phyloP scores from a whole-genome alignment of 2,888 invertebrate genomes.

The Clepsis dumicolana region DNA sequence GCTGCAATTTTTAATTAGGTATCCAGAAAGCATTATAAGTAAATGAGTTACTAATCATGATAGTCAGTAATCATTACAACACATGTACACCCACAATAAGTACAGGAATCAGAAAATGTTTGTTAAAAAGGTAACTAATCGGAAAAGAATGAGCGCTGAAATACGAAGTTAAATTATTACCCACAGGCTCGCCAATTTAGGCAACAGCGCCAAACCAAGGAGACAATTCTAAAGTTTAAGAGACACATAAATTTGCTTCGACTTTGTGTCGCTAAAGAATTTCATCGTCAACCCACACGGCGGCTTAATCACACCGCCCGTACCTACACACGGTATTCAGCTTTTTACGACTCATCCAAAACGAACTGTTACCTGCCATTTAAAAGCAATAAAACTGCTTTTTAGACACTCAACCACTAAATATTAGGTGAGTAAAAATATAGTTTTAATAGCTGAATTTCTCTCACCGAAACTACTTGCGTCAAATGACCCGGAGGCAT shows the following conservation, averaged over 20 bases:
- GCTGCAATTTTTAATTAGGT: too few relatives aligned
- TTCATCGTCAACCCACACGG: slow-evolving; percentile 46
- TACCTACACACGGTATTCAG: slow-evolving; percentile 50
- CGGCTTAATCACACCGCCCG: slow-evolving; percentile 53
- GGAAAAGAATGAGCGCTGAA: not conserved
- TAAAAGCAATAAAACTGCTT: slow-evolving; percentile 79
- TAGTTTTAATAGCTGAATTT: slow-evolving; percentile 75
- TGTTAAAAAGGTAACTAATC: not conserved
- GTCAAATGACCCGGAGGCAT: slow-evolving; percentile 52
- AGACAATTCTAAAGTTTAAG: slow-evolving; percentile 20
- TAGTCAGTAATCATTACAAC: not conserved
- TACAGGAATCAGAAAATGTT: not conserved
- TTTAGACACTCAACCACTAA: slow-evolving; percentile 67
- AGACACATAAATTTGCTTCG: slow-evolving; percentile 37
- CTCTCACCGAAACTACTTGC: slow-evolving; percentile 50
- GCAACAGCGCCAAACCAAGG: slow-evolving; percentile 14
- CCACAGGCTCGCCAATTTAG: not conserved
- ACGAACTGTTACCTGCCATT: slow-evolving; percentile 76
- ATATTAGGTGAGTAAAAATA: slow-evolving; percentile 77
- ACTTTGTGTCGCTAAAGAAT: slow-evolving; percentile 40
- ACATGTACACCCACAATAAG: not conserved
- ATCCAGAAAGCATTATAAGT: too few relatives aligned
- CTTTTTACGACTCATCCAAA: slow-evolving; percentile 67
- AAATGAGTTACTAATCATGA: too few relatives aligned
- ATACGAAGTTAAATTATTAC: not conserved